Base-by-base conservation (phyloP, 2,113 vertebrate species). In the Rhipidura dahli region DNA sequence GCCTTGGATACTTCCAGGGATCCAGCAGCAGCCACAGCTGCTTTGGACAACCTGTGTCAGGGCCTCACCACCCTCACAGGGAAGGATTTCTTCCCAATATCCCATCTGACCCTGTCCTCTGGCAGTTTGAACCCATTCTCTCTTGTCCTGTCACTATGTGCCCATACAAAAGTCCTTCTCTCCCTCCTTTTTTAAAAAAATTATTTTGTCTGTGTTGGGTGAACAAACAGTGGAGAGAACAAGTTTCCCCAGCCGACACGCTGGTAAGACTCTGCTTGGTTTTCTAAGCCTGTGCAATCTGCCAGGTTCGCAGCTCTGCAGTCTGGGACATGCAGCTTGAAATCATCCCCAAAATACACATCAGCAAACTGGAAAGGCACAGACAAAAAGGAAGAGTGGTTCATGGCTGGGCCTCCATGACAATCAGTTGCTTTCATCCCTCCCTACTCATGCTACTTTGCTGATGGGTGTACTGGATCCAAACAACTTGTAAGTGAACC, bases 331-430 rank as follows among this genome's bases (percentile, higher is more conserved):
- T 7, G 8, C 57, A 61, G 47, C 42, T 70, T 11, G 2, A 40
- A 54, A n/a, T 16, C 59, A 37, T 17, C 63, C 40, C 60, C 83
- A 60, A 81, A 68, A 60, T 0, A 20, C 0, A 0, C 5, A 65
- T 2, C 11, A 4, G 10, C n/a, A 44, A 40, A 56, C 44, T 45
- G 7, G 0, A 7, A 61, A 70, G 21, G 64, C 9, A 17, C 64
- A 59, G 31, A 31, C 2, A 1, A 7, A 54, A 64, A 71, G 13
- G 22, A 11, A 51, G 13, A 66, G 19, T 0, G 19, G 63, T 22
- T 35, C 35, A 60, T 42, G 35, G 14, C 40, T 37, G 42, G 30
- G 51, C 26, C 49, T 54, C 35, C 6, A 15, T 7, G 28, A 24
- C 21, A n/a, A 18, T 9, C 24, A 5, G 3, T 23, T 83, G 39